Evolutionary conservation across 2,888 invertebrate genomes (phyloP).

Genomic region (Folsomia manolachei): DNA sequence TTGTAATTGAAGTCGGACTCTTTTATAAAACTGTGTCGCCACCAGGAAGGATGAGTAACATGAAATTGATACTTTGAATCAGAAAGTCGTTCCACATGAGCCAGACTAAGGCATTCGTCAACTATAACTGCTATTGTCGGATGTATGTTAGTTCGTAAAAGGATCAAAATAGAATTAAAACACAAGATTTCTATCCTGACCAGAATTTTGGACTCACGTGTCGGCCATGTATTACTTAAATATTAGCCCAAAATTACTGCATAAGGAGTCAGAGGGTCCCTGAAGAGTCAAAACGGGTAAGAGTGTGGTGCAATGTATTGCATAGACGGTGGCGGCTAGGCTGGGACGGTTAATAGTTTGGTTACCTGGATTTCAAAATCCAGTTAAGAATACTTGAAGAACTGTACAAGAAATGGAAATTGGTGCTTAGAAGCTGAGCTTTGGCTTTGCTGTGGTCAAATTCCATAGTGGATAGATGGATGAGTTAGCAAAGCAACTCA

Average conservation of each 20-base stretch:
- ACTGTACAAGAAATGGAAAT: background rate
- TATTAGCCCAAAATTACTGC: background rate
- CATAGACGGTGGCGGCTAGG: too few species aligned
- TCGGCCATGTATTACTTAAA: background rate
- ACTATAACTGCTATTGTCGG: background rate
- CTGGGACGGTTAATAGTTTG: too few species aligned
- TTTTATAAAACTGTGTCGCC: background rate
- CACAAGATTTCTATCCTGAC: too few species aligned
- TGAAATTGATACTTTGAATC: slow-evolving; percentile 6
- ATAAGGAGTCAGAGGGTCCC: background rate
- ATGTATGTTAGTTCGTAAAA: too few species aligned
- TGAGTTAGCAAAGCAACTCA: too few species aligned
- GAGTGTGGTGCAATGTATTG: too few species aligned
- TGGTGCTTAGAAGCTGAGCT: background rate
- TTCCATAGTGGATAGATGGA: background rate
- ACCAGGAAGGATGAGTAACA: background rate
- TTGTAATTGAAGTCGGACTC: background rate
- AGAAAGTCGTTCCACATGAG: background rate
- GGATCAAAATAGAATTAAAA: background rate
- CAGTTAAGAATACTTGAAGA: too few species aligned
- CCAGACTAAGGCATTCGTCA: slow-evolving; percentile 4
- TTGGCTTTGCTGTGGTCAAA: background rate
- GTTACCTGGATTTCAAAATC: too few species aligned
- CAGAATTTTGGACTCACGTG: background rate
- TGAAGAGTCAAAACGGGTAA: too few species aligned